These are phyloP conservation scores for Zaprionus davidi DNA, from an alignment of 1,140 invertebrate genomes.

Conservation along the genomic window DNA sequence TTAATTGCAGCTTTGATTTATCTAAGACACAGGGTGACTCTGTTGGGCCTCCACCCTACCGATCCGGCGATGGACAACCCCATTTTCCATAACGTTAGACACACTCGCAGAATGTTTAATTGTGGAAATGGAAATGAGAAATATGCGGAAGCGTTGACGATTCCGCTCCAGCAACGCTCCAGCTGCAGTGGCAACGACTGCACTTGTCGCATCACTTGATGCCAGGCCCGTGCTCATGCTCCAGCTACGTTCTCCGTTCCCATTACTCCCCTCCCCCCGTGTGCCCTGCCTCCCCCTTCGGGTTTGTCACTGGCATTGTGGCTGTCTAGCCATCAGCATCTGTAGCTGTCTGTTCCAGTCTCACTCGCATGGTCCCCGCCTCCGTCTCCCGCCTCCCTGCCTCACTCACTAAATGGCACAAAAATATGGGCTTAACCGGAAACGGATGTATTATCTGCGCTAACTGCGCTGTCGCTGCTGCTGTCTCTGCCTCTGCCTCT, in stretches of 20 bases:
- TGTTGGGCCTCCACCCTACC: neutral
- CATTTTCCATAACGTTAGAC: constrained; percentile 68
- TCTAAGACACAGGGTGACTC: constrained; percentile 57
- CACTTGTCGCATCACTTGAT: constrained; percentile 82
- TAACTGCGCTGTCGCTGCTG: constrained; percentile 77
- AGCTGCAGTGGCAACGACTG: constrained; percentile 54
- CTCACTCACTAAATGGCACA: constrained; percentile 72
- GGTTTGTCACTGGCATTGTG: constrained; percentile 68
- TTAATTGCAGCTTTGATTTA: constrained; percentile 80
- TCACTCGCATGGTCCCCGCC: constrained; percentile 40
- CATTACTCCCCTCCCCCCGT: neutral
- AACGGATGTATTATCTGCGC: constrained; percentile 84
- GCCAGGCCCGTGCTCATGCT: constrained; percentile 43
- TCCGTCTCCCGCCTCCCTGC: constrained; percentile 4
- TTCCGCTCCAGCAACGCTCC: constrained; percentile 65
- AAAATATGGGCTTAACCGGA: constrained; percentile 84
- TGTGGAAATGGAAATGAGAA: constrained; percentile 83
- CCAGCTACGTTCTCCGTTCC: constrained; percentile 16
- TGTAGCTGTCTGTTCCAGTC: constrained; percentile 74
- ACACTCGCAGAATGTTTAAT: constrained; percentile 72
- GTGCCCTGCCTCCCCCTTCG: constrained; percentile 40
- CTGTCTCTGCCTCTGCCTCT: constrained; percentile 54
- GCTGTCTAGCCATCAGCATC: constrained; percentile 71
- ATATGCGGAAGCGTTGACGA: constrained; percentile 82
- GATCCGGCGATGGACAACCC: constrained; percentile 36